These are phyloP conservation scores for Diorhabda carinulata DNA, from an alignment of 1,140 invertebrate genomes.

Conservation along the genomic window DNA sequence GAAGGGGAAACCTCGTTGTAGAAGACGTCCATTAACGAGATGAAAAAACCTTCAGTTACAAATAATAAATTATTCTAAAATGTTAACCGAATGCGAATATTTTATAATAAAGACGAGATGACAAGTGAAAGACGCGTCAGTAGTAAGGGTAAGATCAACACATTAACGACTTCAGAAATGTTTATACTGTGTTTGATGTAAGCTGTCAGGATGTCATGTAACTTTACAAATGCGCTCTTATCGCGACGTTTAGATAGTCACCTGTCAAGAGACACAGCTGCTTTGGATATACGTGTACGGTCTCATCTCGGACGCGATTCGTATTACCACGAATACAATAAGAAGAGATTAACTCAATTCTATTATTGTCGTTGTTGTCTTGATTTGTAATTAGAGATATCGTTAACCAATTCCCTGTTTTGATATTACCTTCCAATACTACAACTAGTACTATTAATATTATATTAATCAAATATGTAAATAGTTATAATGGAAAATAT, in stretches of 20 bases:
- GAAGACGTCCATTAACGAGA: too few relatives aligned
- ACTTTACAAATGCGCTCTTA: conserved; percentile 12
- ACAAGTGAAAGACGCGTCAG: conserved; percentile 11
- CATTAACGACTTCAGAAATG: conserved; percentile 11
- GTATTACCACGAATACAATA: neutral
- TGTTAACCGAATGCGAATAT: too few relatives aligned
- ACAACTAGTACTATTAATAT: too few relatives aligned
- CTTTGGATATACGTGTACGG: neutral
- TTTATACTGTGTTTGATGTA: conserved; percentile 17
- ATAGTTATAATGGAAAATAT: too few relatives aligned
- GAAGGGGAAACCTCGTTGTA: too few relatives aligned
- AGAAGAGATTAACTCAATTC: neutral
- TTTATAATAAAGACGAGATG: conserved; percentile 7
- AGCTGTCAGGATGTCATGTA: conserved; percentile 16
- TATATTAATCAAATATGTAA: too few relatives aligned
- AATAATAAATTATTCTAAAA: too few relatives aligned
- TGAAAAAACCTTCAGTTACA: too few relatives aligned
- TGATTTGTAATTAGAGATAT: neutral
- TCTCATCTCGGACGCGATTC: neutral
- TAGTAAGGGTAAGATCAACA: conserved; percentile 12
- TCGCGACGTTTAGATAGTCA: conserved; percentile 9
- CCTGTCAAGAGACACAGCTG: conserved; percentile 10
- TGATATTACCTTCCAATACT: too few relatives aligned
- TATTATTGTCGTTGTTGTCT: neutral
- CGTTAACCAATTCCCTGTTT: too few relatives aligned